Base-by-base conservation (phyloP, 2,888 invertebrate genomes). In the Apodemia zela region DNA sequence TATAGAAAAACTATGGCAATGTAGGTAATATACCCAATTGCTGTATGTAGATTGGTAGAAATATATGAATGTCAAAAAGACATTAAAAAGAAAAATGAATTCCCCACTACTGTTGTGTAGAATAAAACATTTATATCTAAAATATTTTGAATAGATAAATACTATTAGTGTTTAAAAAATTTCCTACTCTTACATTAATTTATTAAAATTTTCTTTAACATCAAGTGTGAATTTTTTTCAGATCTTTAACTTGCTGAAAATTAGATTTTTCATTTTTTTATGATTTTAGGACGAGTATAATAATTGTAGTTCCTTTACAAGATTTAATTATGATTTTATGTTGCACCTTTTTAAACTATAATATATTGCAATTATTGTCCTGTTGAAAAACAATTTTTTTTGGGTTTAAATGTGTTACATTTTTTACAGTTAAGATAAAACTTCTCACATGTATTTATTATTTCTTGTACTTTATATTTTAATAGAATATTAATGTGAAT, bases 21-120 rank as follows among this genome's bases (percentile, higher is more conserved):
- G 8, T 8, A 47, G 47, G 47, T 17, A 47, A 47, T 47, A 47
- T 47, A 47, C 47, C 47, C 17, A 47, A 47, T 47, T 47, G 47
- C 47, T 47, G 17, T 47, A 47, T 45, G n/a, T 45, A 45, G 45
- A 45, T 47, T 47, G 47, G 8, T 47, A 47, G 47, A 47, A 47
- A 47, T 47, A 47, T 47, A 47, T 47, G n/a, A 47, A n/a, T 47
- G 45, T 17, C 45, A 45, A n/a, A 45, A 45, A 7, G n/a, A 13
- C 45, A 45, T n/a, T 45, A 6, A 45, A 17, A 45, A 15, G 42
- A 15, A 42, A 42, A 45, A 45, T 4, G 1, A 45, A 45, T 45
- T 45, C 4, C n/a, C 13, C 45, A n/a, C 45, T 45, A 45, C 45
- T n/a, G 7, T 6, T 45, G 15, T 7, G 45, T 45, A 45, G 45